Evolutionary conservation across 1,140 invertebrate species (phyloP).

Genomic region (Papilio dardanus): DNA sequence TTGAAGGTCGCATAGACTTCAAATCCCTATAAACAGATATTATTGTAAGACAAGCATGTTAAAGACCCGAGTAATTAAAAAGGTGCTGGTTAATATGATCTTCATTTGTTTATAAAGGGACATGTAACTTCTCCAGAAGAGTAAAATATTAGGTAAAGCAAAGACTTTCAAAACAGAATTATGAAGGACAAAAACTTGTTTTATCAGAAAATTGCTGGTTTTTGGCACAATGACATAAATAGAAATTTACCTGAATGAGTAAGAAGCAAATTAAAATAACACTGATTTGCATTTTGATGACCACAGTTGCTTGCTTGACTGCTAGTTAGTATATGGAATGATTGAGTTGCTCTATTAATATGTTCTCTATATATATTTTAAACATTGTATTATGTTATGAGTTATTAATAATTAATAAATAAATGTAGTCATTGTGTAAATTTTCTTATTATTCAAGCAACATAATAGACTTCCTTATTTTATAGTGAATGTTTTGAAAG

Average conservation of each 20-base stretch:
- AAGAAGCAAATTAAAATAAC: background rate
- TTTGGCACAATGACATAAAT: background rate
- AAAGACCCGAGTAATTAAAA: background rate
- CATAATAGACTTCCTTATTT: constrained; percentile 4
- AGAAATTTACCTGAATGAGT: background rate
- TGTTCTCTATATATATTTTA: background rate
- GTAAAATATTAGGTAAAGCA: no score
- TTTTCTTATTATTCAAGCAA: constrained; percentile 14
- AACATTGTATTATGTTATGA: constrained; percentile 1
- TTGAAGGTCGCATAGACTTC: constrained; percentile 17
- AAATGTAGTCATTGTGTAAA: constrained; percentile 5
- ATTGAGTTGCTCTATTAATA: background rate
- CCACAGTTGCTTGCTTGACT: background rate
- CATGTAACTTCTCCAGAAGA: no score
- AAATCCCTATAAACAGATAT: background rate
- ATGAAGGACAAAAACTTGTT: no score
- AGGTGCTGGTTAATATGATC: background rate
- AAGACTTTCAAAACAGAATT: no score
- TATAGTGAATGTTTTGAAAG: constrained; percentile 2
- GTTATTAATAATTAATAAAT: constrained; percentile 1
- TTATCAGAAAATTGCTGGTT: background rate
- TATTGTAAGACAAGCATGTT: background rate
- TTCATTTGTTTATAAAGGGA: background rate
- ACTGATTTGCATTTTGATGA: background rate
- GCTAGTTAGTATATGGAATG: background rate